Evolutionary conservation across 2,797 vertebrate species (phyloP).

Genomic region (Phaenicophaeus curvirostris): DNA sequence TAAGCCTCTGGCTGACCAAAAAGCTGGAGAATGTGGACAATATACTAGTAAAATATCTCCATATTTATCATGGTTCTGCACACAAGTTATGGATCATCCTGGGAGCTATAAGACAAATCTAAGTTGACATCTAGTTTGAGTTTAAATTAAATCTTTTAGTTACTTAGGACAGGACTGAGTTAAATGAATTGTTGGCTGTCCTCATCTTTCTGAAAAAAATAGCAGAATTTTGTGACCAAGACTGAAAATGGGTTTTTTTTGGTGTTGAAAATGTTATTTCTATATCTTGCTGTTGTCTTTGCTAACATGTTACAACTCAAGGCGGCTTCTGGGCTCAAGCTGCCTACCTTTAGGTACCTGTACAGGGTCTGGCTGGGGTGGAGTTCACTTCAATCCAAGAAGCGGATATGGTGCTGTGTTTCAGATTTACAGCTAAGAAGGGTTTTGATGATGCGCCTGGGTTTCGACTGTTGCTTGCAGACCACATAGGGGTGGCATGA

Average conservation of each 20-base stretch:
- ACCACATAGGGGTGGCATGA: accelerated
- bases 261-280: background rate
- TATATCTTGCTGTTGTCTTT: accelerated
- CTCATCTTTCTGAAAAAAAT: background rate
- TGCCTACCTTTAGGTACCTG: accelerated
- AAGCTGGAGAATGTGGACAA: background rate
- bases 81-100: accelerated
- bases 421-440: background rate
- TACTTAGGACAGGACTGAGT: background rate
- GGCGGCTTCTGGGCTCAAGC: background rate
- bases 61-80: background rate
- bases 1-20: background rate
- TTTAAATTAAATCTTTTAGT: background rate
- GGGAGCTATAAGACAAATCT: background rate
- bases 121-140: background rate
- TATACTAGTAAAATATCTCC: background rate
- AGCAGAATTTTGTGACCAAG: background rate
- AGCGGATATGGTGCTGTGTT: accelerated
- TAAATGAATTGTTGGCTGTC: background rate
- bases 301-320: too few relatives aligned
- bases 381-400: accelerated
- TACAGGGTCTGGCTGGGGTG: background rate
- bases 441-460: accelerated
- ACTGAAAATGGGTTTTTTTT: background rate
- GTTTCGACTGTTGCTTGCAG: background rate